phyloP scores from a whole-genome alignment of 2,113 vertebrate genomes.

The Lamprologus callipterus region DNA sequence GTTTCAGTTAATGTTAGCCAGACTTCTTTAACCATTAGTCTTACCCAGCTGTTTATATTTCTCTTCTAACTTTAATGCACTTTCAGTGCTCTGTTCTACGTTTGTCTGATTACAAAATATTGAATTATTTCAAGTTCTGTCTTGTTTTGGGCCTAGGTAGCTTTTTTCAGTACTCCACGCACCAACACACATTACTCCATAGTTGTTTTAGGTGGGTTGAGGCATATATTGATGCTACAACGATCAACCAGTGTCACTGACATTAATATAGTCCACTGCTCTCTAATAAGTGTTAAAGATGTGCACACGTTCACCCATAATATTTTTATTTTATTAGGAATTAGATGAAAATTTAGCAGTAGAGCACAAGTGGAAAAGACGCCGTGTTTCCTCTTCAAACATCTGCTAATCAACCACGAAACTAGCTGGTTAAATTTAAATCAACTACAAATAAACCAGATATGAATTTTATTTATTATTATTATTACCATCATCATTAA shows the following conservation, averaged over 20 bases:
- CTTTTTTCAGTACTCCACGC: not conserved
- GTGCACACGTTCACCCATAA: fast-evolving
- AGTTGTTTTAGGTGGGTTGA: not conserved
- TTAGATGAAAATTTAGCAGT: not conserved
- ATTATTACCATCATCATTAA: not conserved
- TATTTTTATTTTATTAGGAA: not conserved
- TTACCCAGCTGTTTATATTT: not conserved
- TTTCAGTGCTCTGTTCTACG: not conserved
- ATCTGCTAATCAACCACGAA: not conserved
- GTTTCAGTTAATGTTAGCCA: not conserved
- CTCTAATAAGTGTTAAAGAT: not conserved
- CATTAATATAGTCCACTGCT: not conserved
- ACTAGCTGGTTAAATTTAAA: not conserved
- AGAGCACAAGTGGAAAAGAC: not conserved
- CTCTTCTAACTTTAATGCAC: not conserved
- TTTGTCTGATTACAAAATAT: fast-evolving
- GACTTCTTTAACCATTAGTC: not conserved
- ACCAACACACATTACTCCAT: not conserved
- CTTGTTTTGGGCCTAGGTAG: not conserved
- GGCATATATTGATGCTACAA: not conserved
- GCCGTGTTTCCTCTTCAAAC: not conserved
- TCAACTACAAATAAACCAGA: not conserved
- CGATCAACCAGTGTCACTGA: fast-evolving
- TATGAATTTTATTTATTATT: not conserved
- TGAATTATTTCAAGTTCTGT: not conserved